Percentiles rank a stretch among this genome's conserved stretches.
These are phyloP conservation scores for Rafetus swinhoei DNA, from an alignment of 2,113 vertebrate genomes.

Conservation along the genomic window DNA sequence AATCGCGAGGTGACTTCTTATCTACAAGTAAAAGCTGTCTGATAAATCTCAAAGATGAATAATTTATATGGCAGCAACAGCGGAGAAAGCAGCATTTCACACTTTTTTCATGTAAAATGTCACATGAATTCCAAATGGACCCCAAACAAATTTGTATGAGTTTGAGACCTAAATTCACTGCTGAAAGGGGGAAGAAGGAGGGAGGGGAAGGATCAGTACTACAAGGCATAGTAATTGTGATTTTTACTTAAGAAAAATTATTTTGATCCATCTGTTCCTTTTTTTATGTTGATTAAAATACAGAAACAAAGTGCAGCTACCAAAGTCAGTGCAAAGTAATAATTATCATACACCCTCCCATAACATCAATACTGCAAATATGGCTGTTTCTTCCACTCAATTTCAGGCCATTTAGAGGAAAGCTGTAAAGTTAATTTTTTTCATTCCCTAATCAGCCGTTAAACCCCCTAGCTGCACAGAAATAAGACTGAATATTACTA, in stretches of 20 bases:
- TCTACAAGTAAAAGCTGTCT: constrained; percentile 76
- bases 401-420: constrained; percentile 60
- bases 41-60: constrained; percentile 79
- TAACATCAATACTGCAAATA: constrained; percentile 30
- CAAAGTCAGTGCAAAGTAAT: constrained; percentile 56
- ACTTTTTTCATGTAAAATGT: constrained; percentile 77
- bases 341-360: constrained; percentile 48
- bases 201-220: not conserved
- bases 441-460: constrained; percentile 45
- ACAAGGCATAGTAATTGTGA: not conserved
- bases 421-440: constrained; percentile 20
- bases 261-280: constrained; percentile 42
- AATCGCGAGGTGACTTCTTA: constrained; percentile 74
- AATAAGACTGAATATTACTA: not conserved
- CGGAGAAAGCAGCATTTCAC: constrained; percentile 77
- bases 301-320: constrained; percentile 69
- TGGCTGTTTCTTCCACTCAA: constrained; percentile 21
- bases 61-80: constrained; percentile 74
- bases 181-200: constrained; percentile 35
- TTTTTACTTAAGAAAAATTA: constrained; percentile 38
- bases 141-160: constrained; percentile 56
- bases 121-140: constrained; percentile 76
- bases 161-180: constrained; percentile 55
- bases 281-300: constrained; percentile 62
- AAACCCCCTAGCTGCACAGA: constrained; percentile 13